phyloP scores from a whole-genome alignment of 2,888 invertebrate species.

The Leptogaster cylindrica region DNA sequence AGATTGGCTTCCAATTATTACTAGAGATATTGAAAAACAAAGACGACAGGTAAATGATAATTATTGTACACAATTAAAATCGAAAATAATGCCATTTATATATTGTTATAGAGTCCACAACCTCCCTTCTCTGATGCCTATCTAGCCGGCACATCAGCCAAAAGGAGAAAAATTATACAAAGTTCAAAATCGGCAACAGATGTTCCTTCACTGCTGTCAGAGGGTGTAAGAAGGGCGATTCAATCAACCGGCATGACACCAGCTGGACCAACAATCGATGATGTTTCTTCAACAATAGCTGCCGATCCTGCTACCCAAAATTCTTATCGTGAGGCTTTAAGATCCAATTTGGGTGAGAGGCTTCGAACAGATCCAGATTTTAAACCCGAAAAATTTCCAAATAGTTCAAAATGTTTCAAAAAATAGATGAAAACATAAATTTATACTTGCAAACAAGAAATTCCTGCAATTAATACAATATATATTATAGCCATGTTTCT shows the following conservation, averaged over 20 bases:
- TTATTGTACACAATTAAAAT: background rate
- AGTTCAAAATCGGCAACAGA: constrained; percentile 57
- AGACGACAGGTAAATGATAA: constrained; percentile 63
- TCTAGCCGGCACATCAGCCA: constrained; percentile 86
- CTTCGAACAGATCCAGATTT: constrained; percentile 59
- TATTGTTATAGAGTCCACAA: constrained; percentile 56
- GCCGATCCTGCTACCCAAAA: constrained; percentile 57
- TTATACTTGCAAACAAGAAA: constrained; percentile 24
- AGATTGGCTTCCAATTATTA: constrained; percentile 90
- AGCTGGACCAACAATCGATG: constrained; percentile 43
- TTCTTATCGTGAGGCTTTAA: constrained; percentile 59
- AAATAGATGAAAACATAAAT: constrained; percentile 45
- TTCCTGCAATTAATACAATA: constrained; percentile 25
- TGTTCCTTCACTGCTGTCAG: constrained; percentile 56
- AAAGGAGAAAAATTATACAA: constrained; percentile 78
- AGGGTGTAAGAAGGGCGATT: constrained; percentile 58
- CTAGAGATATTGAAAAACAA: constrained; percentile 79
- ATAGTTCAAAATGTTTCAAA: constrained; percentile 58
- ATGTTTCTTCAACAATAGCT: constrained; percentile 53
- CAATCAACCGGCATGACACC: constrained; percentile 52
- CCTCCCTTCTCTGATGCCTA: constrained; percentile 87
- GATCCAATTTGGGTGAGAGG: constrained; percentile 56
- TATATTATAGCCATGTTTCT: constrained; percentile 18
- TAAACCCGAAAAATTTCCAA: constrained; percentile 59
- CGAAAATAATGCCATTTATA: background rate